These are phyloP conservation scores for Spodoptera littoralis DNA, from an alignment of 2,888 invertebrate species.

Conservation along the genomic window DNA sequence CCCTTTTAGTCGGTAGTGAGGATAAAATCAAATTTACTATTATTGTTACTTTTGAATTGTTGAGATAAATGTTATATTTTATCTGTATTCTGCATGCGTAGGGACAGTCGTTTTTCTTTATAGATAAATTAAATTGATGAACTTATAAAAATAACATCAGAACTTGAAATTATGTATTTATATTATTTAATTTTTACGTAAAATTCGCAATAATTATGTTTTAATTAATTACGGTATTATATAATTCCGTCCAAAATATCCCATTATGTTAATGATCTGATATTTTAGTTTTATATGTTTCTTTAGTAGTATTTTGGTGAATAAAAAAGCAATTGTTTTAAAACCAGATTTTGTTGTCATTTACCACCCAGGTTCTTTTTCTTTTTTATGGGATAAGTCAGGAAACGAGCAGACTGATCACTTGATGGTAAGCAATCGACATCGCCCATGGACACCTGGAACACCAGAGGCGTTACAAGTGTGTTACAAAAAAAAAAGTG, in stretches of 20 bases:
- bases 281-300: conserved; percentile 53
- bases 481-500: no score
- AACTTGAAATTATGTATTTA: conserved; percentile 21
- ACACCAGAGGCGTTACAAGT: no score
- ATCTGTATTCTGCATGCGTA: conserved; percentile 44
- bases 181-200: conserved; percentile 21
- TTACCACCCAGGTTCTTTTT: neutral
- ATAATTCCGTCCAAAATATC: conserved; percentile 58
- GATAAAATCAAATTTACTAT: conserved; percentile 48
- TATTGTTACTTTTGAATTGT: conserved; percentile 61
- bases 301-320: conserved; percentile 55
- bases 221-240: conserved; percentile 42
- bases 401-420: no score
- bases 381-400: no score
- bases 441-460: no score
- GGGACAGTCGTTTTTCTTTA: conserved; percentile 35
- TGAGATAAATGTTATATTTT: conserved; percentile 55
- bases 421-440: no score
- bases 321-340: conserved; percentile 59
- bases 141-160: conserved; percentile 9
- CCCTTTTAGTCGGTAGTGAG: conserved; percentile 6
- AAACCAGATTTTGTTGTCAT: conserved; percentile 19
- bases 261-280: conserved; percentile 60
- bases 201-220: conserved; percentile 20
- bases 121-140: neutral